Base-by-base conservation (phyloP, 1,140 invertebrate genomes). In the Drosophila micromelanica region DNA sequence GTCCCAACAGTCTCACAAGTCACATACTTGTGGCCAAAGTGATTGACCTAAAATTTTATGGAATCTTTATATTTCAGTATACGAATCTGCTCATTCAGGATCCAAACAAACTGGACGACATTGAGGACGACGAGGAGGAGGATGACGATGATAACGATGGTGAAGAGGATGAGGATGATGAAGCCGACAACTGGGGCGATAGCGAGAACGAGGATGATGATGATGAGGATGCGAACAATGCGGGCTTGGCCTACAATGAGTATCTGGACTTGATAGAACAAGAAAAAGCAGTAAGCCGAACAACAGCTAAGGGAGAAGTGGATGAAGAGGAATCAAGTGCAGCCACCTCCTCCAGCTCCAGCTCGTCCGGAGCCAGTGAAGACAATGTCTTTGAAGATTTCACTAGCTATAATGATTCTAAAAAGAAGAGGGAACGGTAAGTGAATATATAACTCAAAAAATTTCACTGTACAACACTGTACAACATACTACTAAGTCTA, bases 381-480 rank as follows among this genome's bases (percentile, higher is more conserved):
- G 85, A 90, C 45, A 85, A 89, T 78, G 77, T 91, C 3, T 91
- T 80, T 37, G 80, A 80, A 0, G 90, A 91, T 48, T 91, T 89
- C 51, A 87, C 69, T 27, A 89, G 65, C 49, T 91, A 76, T n/a
- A 87, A 80, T 46, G 78, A 78, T 20, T 76, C 75, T 35, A 84
- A 71, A 38, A 82, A 80, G 46, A 89, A 81, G 27, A 71, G 52
- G 5, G 49, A 84, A 52, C 77, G 78, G 85, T 90, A 38, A 56
- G 56, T 90, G n/a, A n/a, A n/a, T n/a, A n/a, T n/a, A n/a, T n/a
- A n/a, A n/a, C n/a, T n/a, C n/a, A n/a, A n/a, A n/a, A n/a, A n/a
- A n/a, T n/a, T n/a, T n/a, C n/a, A n/a, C n/a, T n/a, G n/a, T n/a
- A n/a, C n/a, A n/a, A n/a, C n/a, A n/a, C n/a, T n/a, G n/a, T n/a